Percentiles rank a stretch among this genome's conserved stretches.
These are phyloP conservation scores for Argyresthia goedartella DNA, from an alignment of 2,888 invertebrate genomes.

Conservation along the genomic window DNA sequence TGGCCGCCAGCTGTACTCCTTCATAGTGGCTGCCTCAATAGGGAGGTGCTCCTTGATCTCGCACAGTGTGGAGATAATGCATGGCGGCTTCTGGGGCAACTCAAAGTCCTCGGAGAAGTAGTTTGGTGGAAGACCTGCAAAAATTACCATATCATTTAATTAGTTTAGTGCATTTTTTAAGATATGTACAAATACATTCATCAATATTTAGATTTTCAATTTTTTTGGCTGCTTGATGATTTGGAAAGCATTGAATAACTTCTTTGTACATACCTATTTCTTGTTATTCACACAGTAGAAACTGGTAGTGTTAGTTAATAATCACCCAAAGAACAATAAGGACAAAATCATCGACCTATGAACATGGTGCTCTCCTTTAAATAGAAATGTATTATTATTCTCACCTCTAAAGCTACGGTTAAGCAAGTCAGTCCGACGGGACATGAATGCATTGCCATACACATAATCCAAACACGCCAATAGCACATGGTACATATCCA, in stretches of 20 bases:
- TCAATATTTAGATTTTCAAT: no score
- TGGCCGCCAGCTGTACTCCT: constrained; percentile 87
- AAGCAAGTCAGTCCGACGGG: constrained; percentile 86
- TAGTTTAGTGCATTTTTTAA: background rate
- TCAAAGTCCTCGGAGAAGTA: constrained; percentile 73
- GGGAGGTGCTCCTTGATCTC: constrained; percentile 83
- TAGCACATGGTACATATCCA: constrained; percentile 93
- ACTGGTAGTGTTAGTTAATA: no score
- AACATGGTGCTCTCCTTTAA: no score
- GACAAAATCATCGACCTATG: no score
- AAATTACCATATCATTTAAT: background rate
- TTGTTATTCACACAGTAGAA: no score
- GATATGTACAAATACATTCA: background rate
- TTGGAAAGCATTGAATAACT: no score
- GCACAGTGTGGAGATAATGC: constrained; percentile 87
- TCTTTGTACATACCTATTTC: no score
- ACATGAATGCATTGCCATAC: constrained; percentile 86
- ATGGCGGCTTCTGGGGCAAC: constrained; percentile 77
- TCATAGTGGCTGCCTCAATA: constrained; percentile 92
- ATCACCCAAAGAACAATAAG: no score
- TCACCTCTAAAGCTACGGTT: constrained; percentile 85
- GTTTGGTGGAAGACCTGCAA: constrained; percentile 77
- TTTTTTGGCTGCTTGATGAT: no score
- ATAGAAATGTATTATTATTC: no score
- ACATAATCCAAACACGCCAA: constrained; percentile 93